Base-by-base conservation (phyloP, 1,140 invertebrate species). In the Lineus longissimus region DNA sequence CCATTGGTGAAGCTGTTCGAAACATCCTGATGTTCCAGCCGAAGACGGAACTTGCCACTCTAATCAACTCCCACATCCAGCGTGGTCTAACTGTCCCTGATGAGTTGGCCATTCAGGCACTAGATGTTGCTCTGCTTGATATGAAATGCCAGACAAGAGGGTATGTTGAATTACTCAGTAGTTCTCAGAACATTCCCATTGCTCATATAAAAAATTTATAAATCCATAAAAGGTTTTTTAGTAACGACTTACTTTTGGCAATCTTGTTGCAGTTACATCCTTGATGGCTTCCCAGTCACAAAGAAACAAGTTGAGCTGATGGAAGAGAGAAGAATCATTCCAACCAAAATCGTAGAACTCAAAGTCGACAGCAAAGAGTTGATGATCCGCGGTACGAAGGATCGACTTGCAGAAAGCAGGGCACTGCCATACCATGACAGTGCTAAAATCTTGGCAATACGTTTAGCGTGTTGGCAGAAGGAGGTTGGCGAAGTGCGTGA, bases 261-360 rank as follows among this genome's bases (percentile, higher is more conserved):
- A n/a, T n/a, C n/a, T 13, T 66, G 1, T 64, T 66, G 13, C 64
- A 82, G 81, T n/a, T 82, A 76, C 67, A 74, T 82, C 17, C 58
- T 83, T 43, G 82, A 83, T 73, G 81, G 80, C 1, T 82, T 68
- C 66, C 82, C 82, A 27, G 59, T 74, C 45, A 80, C 73, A 6
- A 76, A 73, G 62, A 66, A 74, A 23, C 81, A 82, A 55, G 66
- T 81, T 19, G 73, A 80, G 6, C 54, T 82, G 59, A 74, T 83
- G 73, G 76, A 73, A 27, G 73, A 79, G 25, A 59, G 71, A 27
- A 71, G 70, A 61, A 80, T 83, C 31, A 81, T 82, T n/a, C 80
- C 81, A 31, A 71, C 77, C 19, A 69, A 76, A 61, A 73, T 83
- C 19, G 67, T 83, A 54, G 75, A 81, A 59, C 63, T 83, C 13